A percentile compares a stretch with the other conserved stretches of the same genome.
Conservation (phyloP, 2,797 vertebrate species). For the Lacerta viridis region DNA sequence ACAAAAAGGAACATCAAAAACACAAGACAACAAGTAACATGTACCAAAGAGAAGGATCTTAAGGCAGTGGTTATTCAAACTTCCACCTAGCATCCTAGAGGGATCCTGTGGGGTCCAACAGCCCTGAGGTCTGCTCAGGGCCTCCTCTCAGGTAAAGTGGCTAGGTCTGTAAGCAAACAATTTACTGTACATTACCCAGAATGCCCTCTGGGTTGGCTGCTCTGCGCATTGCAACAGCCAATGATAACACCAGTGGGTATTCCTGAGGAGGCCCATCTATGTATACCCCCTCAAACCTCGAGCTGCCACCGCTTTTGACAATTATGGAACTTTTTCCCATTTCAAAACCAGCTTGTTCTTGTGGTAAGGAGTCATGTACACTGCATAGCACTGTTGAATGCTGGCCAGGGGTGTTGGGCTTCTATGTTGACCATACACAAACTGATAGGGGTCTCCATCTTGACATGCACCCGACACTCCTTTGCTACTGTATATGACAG, state of each 20-base stretch:
- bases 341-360: neutral
- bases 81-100: neutral
- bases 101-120: neutral
- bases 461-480: neutral
- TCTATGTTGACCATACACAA: neutral
- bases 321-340: neutral
- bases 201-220: too few relatives aligned
- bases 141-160: too few relatives aligned
- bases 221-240: too few relatives aligned
- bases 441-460: neutral
- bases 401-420: neutral
- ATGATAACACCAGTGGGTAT: too few relatives aligned
- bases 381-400: neutral
- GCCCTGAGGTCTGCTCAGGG: neutral
- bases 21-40: constrained; percentile 5
- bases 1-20: constrained; percentile 34
- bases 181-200: too few relatives aligned
- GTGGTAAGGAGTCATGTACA: neutral
- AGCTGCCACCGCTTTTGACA: neutral
- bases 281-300: too few relatives aligned
- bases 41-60: constrained; percentile 13
- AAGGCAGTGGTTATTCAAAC: neutral
- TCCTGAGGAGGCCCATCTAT: too few relatives aligned
- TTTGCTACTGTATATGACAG: neutral
- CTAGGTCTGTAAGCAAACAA: too few relatives aligned